Percentiles rank a stretch among this genome's conserved stretches.
These are phyloP conservation scores for Phalacrocorax brasilianus DNA, from an alignment of 2,113 vertebrate genomes.

Conservation along the genomic window DNA sequence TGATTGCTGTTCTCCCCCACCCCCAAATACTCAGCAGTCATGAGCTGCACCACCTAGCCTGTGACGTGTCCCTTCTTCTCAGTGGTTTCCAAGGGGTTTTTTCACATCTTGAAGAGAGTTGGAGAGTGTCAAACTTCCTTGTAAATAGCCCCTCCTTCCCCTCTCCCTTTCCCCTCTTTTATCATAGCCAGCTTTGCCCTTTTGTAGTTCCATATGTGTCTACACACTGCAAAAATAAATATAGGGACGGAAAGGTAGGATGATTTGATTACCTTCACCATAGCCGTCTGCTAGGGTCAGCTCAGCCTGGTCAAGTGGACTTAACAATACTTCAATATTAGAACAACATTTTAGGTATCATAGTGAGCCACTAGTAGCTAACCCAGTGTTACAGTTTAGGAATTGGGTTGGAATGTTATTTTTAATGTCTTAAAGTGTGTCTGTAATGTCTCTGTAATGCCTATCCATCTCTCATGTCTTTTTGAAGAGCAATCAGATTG, in stretches of 20 bases:
- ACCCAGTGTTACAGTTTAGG: neutral
- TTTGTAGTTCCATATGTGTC: neutral
- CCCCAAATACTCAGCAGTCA: neutral
- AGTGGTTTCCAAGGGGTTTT: neutral
- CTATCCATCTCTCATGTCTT: neutral
- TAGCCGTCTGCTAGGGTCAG: neutral
- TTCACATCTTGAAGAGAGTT: neutral
- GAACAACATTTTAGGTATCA: neutral
- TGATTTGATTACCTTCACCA: neutral
- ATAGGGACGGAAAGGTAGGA: neutral
- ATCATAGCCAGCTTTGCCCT: neutral
- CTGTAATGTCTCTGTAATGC: neutral
- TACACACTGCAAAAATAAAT: neutral
- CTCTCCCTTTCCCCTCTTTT: neutral
- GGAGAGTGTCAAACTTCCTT: neutral
- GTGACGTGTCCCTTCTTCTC: neutral
- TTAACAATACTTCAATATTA: neutral
- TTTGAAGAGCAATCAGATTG: neutral
- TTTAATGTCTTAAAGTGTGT: neutral
- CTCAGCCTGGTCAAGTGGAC: neutral
- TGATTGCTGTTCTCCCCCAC: neutral
- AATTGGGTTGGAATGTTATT: neutral
- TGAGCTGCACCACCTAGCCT: neutral
- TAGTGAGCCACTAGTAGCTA: neutral
- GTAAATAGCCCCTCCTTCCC: neutral